These are phyloP conservation scores for Tenthredo mesomela DNA, from an alignment of 2,888 invertebrate genomes.

Conservation along the genomic window DNA sequence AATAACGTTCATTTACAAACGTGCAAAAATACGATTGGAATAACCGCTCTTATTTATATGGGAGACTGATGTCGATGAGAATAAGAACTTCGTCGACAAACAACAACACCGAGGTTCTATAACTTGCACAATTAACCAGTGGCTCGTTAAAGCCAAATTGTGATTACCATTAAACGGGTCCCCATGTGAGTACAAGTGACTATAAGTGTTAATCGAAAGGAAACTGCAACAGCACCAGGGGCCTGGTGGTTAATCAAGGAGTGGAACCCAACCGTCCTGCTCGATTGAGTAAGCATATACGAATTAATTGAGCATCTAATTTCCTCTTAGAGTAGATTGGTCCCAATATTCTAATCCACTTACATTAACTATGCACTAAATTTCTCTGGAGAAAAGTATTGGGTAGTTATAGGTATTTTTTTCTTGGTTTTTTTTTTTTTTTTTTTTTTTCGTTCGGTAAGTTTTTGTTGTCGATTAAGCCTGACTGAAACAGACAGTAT, in stretches of 20 bases:
- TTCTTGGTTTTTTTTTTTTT: background rate
- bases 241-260: background rate
- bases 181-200: background rate
- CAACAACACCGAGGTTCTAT: background rate
- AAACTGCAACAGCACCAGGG: background rate
- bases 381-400: background rate
- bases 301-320: background rate
- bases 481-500: background rate
- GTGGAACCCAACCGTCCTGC: background rate
- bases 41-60: background rate
- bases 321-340: background rate
- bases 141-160: background rate
- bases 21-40: background rate
- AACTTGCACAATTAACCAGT: background rate
- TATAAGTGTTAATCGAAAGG: conserved; percentile 21
- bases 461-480: background rate
- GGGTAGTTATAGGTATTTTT: background rate
- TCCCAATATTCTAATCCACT: background rate
- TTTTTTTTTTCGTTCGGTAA: background rate
- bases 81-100: background rate
- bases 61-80: background rate
- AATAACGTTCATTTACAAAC: background rate
- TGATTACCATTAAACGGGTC: background rate
- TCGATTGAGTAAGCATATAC: background rate
- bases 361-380: background rate